Evolutionary conservation across 2,797 vertebrate genomes (phyloP).

Genomic region (Apogon hyalosoma): DNA sequence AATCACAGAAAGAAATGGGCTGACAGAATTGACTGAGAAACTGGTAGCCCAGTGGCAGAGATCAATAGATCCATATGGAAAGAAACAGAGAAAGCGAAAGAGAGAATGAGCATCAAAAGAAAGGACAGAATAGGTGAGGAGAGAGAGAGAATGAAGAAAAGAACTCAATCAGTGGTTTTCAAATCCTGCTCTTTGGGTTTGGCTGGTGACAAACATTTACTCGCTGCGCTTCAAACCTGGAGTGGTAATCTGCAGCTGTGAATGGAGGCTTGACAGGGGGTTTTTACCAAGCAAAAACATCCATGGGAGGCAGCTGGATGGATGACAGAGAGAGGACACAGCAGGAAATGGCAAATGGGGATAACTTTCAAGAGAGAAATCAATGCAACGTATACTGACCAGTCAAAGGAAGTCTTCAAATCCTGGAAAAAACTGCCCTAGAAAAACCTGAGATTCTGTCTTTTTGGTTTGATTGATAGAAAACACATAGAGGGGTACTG

Average conservation of each 20-base stretch:
- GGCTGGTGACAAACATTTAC: conserved; percentile 34
- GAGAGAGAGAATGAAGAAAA: conserved; percentile 18
- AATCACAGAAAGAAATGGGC: conserved; percentile 52
- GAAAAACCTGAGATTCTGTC: too few relatives aligned
- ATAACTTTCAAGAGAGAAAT: conserved; percentile 38
- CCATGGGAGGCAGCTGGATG: conserved; percentile 17
- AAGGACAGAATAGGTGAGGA: conserved; percentile 14
- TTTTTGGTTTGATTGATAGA: too few relatives aligned
- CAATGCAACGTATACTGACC: conserved; percentile 34
- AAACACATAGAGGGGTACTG: background rate
- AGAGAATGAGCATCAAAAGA: conserved; percentile 24
- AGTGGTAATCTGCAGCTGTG: conserved; percentile 31
- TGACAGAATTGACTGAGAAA: conserved; percentile 47
- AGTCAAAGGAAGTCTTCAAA: background rate
- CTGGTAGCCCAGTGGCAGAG: conserved; percentile 31
- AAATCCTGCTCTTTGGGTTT: conserved; percentile 9
- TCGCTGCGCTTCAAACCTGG: conserved; percentile 18
- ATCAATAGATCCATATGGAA: conserved; percentile 62
- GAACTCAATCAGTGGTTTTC: conserved; percentile 19
- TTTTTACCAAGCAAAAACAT: conserved; percentile 39
- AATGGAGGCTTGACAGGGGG: conserved; percentile 35
- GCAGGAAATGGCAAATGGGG: conserved; percentile 18
- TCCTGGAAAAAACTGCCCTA: too few relatives aligned
- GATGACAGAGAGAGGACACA: conserved; percentile 31
- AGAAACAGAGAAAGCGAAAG: conserved; percentile 16